Conservation (phyloP, 2,888 invertebrate species). For the Sesia apiformis region DNA sequence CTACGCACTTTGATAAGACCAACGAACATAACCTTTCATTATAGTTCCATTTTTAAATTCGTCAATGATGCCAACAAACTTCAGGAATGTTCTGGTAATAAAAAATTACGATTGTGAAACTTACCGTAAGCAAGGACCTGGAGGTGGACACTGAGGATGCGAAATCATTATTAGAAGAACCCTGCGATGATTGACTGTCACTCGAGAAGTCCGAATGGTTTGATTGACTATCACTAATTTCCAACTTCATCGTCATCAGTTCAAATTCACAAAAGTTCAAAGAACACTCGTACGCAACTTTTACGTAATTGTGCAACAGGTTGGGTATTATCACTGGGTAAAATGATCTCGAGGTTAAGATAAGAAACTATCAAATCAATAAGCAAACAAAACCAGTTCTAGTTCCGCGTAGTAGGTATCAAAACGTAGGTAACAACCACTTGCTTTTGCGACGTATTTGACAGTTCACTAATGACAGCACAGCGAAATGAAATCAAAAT, state of each 20-base stretch:
- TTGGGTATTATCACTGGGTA: conserved; percentile 9
- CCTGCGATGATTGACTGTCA: conserved; percentile 76
- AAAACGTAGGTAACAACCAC: conserved; percentile 9
- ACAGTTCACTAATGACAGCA: conserved; percentile 49
- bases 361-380: conserved; percentile 6
- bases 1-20: no score
- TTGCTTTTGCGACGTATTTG: conserved; percentile 17
- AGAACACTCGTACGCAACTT: conserved; percentile 8
- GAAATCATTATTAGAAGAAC: conserved; percentile 68
- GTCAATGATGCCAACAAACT: no score
- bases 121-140: conserved; percentile 51
- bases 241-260: conserved; percentile 75
- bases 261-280: conserved; percentile 22
- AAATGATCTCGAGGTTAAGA: conserved; percentile 20
- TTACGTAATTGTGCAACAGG: conserved; percentile 33
- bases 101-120: conserved; percentile 15
- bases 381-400: conserved; percentile 14
- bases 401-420: conserved; percentile 15
- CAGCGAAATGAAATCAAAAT: conserved; percentile 25
- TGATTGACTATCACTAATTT: conserved; percentile 75
- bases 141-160: conserved; percentile 45
- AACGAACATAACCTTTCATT: no score
- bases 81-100: no score
- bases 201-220: conserved; percentile 77
- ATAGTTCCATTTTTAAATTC: no score